Conservation (phyloP, 2,888 invertebrate species). For the Caenorhabditis plicata region DNA sequence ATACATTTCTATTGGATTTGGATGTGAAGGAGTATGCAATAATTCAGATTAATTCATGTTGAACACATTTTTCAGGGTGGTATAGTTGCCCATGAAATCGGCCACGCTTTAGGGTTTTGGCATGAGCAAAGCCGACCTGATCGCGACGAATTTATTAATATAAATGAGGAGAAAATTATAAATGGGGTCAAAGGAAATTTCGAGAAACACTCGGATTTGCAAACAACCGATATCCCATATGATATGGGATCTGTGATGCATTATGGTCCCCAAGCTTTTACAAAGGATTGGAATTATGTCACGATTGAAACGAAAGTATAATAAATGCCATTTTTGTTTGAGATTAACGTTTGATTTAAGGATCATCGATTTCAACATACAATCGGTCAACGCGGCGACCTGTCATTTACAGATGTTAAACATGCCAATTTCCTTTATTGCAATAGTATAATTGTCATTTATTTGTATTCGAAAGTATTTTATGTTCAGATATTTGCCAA, state of each 20-base stretch:
- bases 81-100: conserved; percentile 53
- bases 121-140: conserved; percentile 52
- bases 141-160: conserved; percentile 46
- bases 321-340: neutral
- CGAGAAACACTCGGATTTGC: conserved; percentile 40
- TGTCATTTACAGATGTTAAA: conserved; percentile 54
- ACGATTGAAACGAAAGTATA: conserved; percentile 49
- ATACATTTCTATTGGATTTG: conserved; percentile 50
- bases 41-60: neutral
- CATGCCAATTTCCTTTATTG: conserved; percentile 49
- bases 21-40: conserved; percentile 41
- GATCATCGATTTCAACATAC: conserved; percentile 53
- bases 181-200: conserved; percentile 50
- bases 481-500: conserved; percentile 47
- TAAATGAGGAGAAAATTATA: conserved; percentile 44
- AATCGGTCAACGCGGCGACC: conserved; percentile 48
- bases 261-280: conserved; percentile 53
- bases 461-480: neutral
- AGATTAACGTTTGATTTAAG: too few relatives aligned
- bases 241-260: conserved; percentile 54
- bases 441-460: neutral
- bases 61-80: conserved; percentile 48
- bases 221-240: conserved; percentile 43
- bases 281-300: conserved; percentile 44
- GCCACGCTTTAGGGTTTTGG: conserved; percentile 54